phyloP scores from a whole-genome alignment of 2,888 invertebrate genomes.

The Laspeyria flexula region DNA sequence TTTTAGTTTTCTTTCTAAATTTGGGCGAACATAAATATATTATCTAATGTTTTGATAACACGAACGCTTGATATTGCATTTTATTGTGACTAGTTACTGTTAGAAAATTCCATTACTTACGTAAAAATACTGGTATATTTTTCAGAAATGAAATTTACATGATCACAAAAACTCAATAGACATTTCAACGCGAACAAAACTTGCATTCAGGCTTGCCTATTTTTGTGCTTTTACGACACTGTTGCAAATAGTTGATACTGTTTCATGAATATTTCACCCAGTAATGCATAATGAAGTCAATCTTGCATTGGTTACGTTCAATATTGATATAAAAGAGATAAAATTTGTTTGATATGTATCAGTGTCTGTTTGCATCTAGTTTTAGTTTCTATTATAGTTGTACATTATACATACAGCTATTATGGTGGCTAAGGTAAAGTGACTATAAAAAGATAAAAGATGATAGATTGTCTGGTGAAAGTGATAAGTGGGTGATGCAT shows the following conservation, averaged over 20 bases:
- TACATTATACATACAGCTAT: constrained; percentile 15
- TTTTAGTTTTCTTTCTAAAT: too few relatives aligned
- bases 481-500: constrained; percentile 24
- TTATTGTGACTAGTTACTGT: too few relatives aligned
- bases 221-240: not conserved
- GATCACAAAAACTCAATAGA: not conserved
- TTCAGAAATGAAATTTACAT: not conserved
- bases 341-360: not conserved
- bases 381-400: not conserved
- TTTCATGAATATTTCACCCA: not conserved
- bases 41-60: too few relatives aligned
- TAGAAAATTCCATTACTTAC: not conserved
- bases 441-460: not conserved
- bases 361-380: not conserved
- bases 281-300: constrained; percentile 1
- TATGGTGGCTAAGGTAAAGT: constrained; percentile 27
- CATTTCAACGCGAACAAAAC: not conserved
- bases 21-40: too few relatives aligned
- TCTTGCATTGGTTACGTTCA: constrained; percentile 15
- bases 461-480: constrained; percentile 4
- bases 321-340: constrained; percentile 20
- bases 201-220: not conserved
- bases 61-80: too few relatives aligned
- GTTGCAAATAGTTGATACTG: not conserved
- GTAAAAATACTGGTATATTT: not conserved